Percentiles rank a stretch among this genome's conserved stretches.
Conservation (phyloP, 1,140 invertebrate species). For the Polypedilum vanderplanki region DNA sequence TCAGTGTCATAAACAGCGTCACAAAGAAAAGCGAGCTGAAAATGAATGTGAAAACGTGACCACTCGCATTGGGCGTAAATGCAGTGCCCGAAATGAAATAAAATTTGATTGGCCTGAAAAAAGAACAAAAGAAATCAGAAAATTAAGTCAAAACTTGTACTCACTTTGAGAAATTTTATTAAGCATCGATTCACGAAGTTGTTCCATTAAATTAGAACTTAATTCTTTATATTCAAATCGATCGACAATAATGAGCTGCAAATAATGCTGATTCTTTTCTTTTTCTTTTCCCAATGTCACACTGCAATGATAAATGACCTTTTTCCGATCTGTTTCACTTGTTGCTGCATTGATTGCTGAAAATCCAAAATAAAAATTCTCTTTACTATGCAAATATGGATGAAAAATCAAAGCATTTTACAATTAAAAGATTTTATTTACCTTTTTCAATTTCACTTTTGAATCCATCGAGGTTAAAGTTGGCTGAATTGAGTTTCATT, state of each 20-base stretch:
- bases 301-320: slow-evolving; percentile 36
- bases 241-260: slow-evolving; percentile 37
- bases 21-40: slow-evolving; percentile 38
- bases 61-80: slow-evolving; percentile 39
- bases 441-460: not conserved
- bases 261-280: slow-evolving; percentile 31
- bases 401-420: not conserved
- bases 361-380: not conserved
- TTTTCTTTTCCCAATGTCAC: slow-evolving; percentile 32
- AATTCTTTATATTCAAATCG: slow-evolving; percentile 36
- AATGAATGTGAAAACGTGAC: slow-evolving; percentile 38
- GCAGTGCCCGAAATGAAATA: slow-evolving; percentile 35
- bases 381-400: not conserved
- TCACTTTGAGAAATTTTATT: not conserved
- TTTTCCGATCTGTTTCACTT: slow-evolving; percentile 31
- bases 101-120: slow-evolving; percentile 22
- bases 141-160: not conserved
- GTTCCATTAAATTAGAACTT: slow-evolving; percentile 34
- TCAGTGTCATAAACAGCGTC: slow-evolving; percentile 35
- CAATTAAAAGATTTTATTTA: not conserved
- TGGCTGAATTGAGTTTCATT: slow-evolving; percentile 20
- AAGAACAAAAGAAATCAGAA: not conserved
- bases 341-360: not conserved
- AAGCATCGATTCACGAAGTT: slow-evolving; percentile 26
- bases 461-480: not conserved